These are phyloP conservation scores for Chamaea fasciata DNA, from an alignment of 2,113 vertebrate genomes.

Conservation along the genomic window DNA sequence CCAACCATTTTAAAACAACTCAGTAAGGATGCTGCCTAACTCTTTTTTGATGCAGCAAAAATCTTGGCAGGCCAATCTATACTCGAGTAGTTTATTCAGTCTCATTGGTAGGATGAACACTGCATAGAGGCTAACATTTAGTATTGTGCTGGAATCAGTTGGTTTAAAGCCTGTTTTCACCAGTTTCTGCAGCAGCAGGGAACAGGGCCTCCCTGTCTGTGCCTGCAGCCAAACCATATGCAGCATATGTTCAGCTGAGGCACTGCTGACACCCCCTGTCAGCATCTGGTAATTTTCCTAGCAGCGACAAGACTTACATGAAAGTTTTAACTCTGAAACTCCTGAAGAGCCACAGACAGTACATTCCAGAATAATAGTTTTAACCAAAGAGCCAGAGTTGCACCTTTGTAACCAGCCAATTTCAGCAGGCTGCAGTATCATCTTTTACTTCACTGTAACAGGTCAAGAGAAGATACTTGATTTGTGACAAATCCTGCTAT, in stretches of 20 bases:
- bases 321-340: constrained; percentile 36
- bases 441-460: neutral
- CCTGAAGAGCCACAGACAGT: neutral
- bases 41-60: neutral
- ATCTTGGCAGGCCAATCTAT: neutral
- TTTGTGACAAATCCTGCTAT: neutral
- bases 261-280: constrained; percentile 54
- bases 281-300: constrained; percentile 50
- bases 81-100: neutral
- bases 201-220: neutral
- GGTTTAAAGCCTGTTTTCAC: neutral
- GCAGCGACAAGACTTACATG: neutral
- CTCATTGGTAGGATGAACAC: neutral
- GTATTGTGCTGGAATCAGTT: neutral
- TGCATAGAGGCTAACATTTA: neutral
- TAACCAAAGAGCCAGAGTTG: neutral
- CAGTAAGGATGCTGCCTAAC: neutral
- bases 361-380: neutral
- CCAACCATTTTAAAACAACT: neutral
- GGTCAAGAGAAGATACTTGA: neutral
- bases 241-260: constrained; percentile 17
- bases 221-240: neutral
- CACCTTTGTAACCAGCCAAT: neutral
- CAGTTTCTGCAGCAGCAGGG: neutral
- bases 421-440: neutral